Base-by-base conservation (phyloP, 2,113 vertebrate genomes). In the Vireo altiloquus region DNA sequence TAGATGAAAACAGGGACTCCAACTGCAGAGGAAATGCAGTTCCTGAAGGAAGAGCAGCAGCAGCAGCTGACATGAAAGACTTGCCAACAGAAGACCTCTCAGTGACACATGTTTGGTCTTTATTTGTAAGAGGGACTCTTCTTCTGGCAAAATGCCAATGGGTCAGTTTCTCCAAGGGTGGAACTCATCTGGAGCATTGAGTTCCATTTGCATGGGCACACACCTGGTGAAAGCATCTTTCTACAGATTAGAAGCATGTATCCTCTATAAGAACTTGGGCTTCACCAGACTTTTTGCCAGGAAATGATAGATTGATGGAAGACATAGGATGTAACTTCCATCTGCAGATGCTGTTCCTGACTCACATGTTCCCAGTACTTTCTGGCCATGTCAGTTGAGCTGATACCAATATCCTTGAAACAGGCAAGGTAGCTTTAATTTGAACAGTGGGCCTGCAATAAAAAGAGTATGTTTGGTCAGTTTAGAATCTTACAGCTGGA, bases 351-450 rank as follows among this genome's bases (percentile, higher is more conserved):
- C 53, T 90, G 96, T 94, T 61, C 65, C 35, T 94, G 63, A 92
- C 77, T 91, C 25, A 10, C 20, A 81, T n/a, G 93, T 96, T 96
- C 89, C 72, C 81, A 89, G n/a, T 87, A 70, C 63, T 89, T 97
- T 97, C 96, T 97, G 87, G 23, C 92, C 50, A 31, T 87, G 79
- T 72, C 31, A 87, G 56, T 57, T 95, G 70, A 85, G 57, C 63
- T 94, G 93, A 95, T 97, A 79, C 25, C 19, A 53, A 52, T 76
- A 94, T 46, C 95, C 94, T 95, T 97, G 96, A 93, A 96, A 75
- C 53, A 92, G 78, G 77, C 74, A 40, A 92, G 37, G 44, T 68
- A 60, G 91, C 69, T 96, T 94, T 82, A 90, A 93, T 96, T 95
- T 92, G 78, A 96, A 93, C 46, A 68, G 79, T 76, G 72, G 96